A percentile compares a stretch with the other conserved stretches of the same genome.
Conservation (phyloP, 2,113 vertebrate species). For the Cairina moschata region DNA sequence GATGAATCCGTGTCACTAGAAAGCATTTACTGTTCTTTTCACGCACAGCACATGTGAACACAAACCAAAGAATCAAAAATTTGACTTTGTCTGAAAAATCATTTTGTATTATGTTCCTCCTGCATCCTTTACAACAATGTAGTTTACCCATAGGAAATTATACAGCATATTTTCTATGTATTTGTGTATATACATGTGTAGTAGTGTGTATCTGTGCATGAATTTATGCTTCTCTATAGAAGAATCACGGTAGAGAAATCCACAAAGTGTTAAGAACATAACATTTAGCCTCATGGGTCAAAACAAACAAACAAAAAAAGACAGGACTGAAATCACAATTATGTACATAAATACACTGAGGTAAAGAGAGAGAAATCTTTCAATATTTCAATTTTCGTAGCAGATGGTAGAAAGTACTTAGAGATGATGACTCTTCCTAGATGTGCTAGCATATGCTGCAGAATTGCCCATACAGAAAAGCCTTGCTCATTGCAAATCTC, state of each 20-base stretch:
- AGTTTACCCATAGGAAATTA: background rate
- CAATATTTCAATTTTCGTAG: slow-evolving; percentile 60
- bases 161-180: background rate
- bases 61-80: background rate
- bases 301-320: background rate
- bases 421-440: slow-evolving; percentile 64
- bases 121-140: background rate
- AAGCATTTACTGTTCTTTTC: background rate
- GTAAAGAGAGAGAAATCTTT: slow-evolving; percentile 20
- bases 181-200: background rate
- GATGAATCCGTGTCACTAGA: background rate
- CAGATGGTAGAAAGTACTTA: slow-evolving; percentile 77
- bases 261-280: background rate
- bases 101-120: background rate
- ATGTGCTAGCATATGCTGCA: slow-evolving; percentile 73
- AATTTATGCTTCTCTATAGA: background rate
- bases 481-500: slow-evolving; percentile 73
- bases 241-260: background rate
- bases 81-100: background rate
- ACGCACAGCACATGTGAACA: background rate
- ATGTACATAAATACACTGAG: background rate
- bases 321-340: slow-evolving; percentile 5
- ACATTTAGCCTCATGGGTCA: background rate
- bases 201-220: background rate
- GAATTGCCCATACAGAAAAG: slow-evolving; percentile 68